These are phyloP conservation scores for Semicossyphus pulcher DNA, from an alignment of 2,113 vertebrate genomes.

Conservation along the genomic window DNA sequence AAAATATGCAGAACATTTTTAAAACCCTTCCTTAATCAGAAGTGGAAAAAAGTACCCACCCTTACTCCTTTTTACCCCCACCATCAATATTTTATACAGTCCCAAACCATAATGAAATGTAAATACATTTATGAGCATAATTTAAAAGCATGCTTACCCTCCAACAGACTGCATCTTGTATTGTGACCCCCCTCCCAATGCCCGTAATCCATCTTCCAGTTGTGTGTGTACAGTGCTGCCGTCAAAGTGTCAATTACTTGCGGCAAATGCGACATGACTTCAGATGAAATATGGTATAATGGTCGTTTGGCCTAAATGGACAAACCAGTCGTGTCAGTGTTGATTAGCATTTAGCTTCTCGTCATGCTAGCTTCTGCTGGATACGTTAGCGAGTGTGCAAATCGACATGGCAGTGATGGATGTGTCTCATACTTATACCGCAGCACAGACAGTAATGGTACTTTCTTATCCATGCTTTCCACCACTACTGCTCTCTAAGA, in stretches of 20 bases:
- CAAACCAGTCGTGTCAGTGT: conserved; percentile 33
- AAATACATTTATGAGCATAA: too few relatives aligned
- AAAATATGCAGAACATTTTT: too few relatives aligned
- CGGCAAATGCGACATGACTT: conserved; percentile 28
- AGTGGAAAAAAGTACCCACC: too few relatives aligned
- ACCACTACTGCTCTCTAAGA: neutral
- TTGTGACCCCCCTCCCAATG: neutral
- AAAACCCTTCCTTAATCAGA: too few relatives aligned
- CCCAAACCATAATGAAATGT: too few relatives aligned
- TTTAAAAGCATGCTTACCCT: neutral
- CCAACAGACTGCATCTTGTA: neutral
- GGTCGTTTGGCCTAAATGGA: conserved; percentile 17
- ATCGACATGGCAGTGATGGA: conserved; percentile 40
- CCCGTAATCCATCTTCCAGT: neutral
- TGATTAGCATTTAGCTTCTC: conserved; percentile 25
- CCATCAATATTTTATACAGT: too few relatives aligned
- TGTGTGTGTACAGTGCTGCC: neutral
- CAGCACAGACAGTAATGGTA: neutral
- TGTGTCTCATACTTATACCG: conserved; percentile 17
- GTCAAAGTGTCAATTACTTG: conserved; percentile 24
- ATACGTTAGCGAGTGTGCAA: conserved; percentile 13
- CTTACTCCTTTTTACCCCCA: too few relatives aligned
- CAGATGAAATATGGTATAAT: conserved; percentile 15
- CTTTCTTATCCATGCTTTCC: neutral
- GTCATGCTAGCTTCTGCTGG: conserved; percentile 13